Evolutionary conservation across 2,113 vertebrate genomes (phyloP).

Genomic region (Oncorhynchus clarkii): DNA sequence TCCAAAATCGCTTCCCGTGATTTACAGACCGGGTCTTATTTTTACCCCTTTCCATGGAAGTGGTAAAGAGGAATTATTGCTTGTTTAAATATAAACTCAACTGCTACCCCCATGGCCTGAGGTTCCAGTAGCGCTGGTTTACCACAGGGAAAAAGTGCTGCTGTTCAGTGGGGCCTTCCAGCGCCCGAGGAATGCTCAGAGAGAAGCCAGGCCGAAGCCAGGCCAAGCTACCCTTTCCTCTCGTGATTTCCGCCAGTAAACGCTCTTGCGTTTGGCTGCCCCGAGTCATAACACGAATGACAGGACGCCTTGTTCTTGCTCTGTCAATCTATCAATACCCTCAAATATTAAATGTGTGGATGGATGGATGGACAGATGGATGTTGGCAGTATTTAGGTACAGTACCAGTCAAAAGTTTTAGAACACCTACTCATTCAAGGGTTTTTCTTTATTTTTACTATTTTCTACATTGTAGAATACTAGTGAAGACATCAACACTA

Average conservation of each 20-base stretch:
- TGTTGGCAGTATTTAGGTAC: too few species aligned
- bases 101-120: constrained; percentile 56
- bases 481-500: too few species aligned
- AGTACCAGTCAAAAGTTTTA: too few species aligned
- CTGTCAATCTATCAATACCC: neutral
- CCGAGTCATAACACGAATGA: constrained; percentile 13
- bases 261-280: neutral
- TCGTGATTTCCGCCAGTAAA: constrained; percentile 39
- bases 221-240: constrained; percentile 41
- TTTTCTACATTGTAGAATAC: too few species aligned
- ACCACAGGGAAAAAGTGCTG: constrained; percentile 69
- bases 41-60: constrained; percentile 54
- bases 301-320: neutral
- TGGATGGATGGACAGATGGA: too few species aligned
- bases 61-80: constrained; percentile 68
- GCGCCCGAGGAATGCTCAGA: constrained; percentile 50
- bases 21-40: constrained; percentile 60
- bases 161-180: constrained; percentile 58
- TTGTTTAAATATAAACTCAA: constrained; percentile 74
- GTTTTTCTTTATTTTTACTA: too few species aligned
- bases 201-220: constrained; percentile 43
- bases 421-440: too few species aligned
- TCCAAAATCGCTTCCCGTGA: constrained; percentile 60
- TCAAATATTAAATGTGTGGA: too few species aligned
- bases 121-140: constrained; percentile 63